Evolutionary conservation across 1,140 invertebrate species (phyloP).

Genomic region (Hycleus phaleratus): DNA sequence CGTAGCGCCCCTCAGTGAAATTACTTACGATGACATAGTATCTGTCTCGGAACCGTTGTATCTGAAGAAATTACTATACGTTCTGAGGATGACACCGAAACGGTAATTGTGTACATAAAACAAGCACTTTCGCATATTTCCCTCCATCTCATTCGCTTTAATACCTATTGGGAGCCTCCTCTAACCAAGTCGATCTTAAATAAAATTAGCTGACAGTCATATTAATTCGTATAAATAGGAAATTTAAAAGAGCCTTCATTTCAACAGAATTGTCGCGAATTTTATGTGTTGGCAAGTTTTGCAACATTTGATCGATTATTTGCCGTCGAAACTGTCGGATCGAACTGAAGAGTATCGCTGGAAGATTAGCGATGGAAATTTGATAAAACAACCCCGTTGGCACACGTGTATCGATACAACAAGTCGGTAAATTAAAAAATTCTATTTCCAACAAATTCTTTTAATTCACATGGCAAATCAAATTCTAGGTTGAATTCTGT

Average conservation of each 20-base stretch:
- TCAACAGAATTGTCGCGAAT: conserved; percentile 29
- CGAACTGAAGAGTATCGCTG: conserved; percentile 21
- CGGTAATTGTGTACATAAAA: conserved; percentile 16
- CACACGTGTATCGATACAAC: conserved; percentile 19
- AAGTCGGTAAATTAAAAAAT: conserved; percentile 17
- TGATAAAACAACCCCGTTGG: conserved; percentile 19
- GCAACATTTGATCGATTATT: conserved; percentile 26
- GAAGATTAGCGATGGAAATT: conserved; percentile 16
- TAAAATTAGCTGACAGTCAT: no score
- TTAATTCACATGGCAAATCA: background rate
- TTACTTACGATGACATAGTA: conserved; percentile 65
- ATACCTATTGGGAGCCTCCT: background rate
- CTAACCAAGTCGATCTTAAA: no score
- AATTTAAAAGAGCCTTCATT: background rate
- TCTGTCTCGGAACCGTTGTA: conserved; percentile 49
- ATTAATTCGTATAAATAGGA: no score
- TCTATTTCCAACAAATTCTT: background rate
- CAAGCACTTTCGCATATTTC: background rate
- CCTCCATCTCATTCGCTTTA: background rate
- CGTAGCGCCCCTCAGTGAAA: conserved; percentile 48
- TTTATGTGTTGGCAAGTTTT: conserved; percentile 32
- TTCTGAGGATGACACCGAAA: conserved; percentile 20
- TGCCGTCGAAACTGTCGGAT: conserved; percentile 24
- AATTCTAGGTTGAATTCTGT: conserved; percentile 21
- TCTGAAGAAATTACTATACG: conserved; percentile 21